These are phyloP conservation scores for Urocyon cinereoargenteus DNA, from an alignment of 2,797 vertebrate genomes.

Conservation along the genomic window DNA sequence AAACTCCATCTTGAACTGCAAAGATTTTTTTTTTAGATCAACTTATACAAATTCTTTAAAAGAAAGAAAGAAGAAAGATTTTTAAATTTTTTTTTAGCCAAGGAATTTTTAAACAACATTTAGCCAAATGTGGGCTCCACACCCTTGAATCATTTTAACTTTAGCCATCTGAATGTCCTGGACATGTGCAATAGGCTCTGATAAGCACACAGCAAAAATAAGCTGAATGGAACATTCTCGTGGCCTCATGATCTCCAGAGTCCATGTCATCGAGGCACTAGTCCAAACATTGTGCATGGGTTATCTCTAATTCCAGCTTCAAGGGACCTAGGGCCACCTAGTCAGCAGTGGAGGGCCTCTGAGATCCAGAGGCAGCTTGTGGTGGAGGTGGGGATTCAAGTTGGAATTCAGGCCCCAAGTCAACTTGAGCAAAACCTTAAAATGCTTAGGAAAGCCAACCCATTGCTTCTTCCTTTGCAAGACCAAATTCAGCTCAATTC, in stretches of 20 bases:
- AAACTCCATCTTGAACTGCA: slow-evolving; percentile 61
- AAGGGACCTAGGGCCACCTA: background rate
- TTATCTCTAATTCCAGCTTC: slow-evolving; percentile 7
- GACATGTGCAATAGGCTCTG: background rate
- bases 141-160: slow-evolving; percentile 12
- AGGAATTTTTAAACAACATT: slow-evolving; percentile 54
- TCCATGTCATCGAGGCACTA: background rate
- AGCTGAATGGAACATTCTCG: background rate
- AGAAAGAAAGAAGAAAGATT: background rate
- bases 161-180: background rate
- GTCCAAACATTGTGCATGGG: background rate
- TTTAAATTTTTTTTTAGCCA: background rate
- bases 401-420: background rate
- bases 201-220: background rate
- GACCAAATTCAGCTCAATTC: background rate
- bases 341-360: background rate
- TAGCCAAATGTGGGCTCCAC: slow-evolving; percentile 4
- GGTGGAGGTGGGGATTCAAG: background rate
- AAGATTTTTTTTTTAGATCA: slow-evolving; percentile 34
- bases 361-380: background rate
- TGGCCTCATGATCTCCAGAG: background rate
- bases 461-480: background rate
- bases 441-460: background rate
- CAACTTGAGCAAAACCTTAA: background rate
- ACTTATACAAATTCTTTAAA: slow-evolving; percentile 25